phyloP scores from a whole-genome alignment of 2,113 vertebrate species.

The Lepisosteus oculatus region DNA sequence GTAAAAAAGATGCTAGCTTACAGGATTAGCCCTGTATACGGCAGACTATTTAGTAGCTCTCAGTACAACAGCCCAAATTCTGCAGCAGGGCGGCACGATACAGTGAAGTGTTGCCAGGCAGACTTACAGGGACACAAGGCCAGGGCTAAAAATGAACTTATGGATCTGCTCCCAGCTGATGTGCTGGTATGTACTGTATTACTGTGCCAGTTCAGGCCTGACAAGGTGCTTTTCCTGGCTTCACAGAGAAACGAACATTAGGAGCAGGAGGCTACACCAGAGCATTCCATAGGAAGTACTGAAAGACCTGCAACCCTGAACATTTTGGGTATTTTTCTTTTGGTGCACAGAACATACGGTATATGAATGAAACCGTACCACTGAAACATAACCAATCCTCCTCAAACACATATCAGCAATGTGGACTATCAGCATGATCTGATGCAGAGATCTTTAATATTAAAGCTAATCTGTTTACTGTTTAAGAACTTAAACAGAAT shows the following conservation, averaged over 20 bases:
- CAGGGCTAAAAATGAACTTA: conserved; percentile 71
- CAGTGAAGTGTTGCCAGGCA: conserved; percentile 69
- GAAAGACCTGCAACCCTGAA: not conserved
- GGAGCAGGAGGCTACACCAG: not conserved
- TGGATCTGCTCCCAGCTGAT: conserved; percentile 71
- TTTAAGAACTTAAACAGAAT: too few relatives aligned
- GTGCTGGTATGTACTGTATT: conserved; percentile 72
- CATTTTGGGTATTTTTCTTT: not conserved
- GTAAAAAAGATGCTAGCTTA: too few relatives aligned
- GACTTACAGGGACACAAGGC: conserved; percentile 70
- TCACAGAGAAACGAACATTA: conserved; percentile 21
- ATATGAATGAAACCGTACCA: too few relatives aligned
- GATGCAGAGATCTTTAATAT: too few relatives aligned
- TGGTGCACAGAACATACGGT: not conserved
- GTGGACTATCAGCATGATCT: too few relatives aligned
- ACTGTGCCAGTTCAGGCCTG: conserved; percentile 71
- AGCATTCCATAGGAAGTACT: too few relatives aligned
- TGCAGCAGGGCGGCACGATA: conserved; percentile 40
- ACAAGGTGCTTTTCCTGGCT: conserved; percentile 58
- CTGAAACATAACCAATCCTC: too few relatives aligned
- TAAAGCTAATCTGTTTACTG: too few relatives aligned
- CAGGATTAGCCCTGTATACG: too few relatives aligned
- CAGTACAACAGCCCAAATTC: too few relatives aligned
- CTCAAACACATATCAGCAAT: too few relatives aligned
- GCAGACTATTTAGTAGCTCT: too few relatives aligned